Percentiles rank a stretch among this genome's conserved stretches.
Evolutionary conservation across 2,113 vertebrate genomes (phyloP).

Genomic region (Tragelaphus buxtoni): DNA sequence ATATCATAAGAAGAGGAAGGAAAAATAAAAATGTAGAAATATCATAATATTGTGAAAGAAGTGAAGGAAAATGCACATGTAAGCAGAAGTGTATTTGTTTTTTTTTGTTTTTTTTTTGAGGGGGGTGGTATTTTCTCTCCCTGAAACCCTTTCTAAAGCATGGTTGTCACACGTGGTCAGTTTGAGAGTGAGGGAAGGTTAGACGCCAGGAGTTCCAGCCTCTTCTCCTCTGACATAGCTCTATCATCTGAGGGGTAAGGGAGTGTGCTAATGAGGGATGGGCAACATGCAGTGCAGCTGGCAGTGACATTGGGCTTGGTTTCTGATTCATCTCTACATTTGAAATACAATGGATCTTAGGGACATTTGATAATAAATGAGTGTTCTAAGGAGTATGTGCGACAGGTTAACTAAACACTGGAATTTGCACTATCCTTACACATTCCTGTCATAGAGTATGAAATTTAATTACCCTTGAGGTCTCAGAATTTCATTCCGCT

Average conservation of each 20-base stretch:
- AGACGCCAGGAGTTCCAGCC: background rate
- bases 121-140: fast-evolving
- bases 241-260: background rate
- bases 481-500: background rate
- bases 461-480: background rate
- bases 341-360: background rate
- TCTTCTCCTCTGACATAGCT: background rate
- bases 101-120: too few species aligned
- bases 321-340: background rate
- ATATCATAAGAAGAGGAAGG: background rate
- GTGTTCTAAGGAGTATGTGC: background rate
- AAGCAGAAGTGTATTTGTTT: background rate
- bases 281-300: background rate
- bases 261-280: fast-evolving
- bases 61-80: background rate
- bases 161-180: background rate
- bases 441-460: background rate
- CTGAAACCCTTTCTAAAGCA: background rate
- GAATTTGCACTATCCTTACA: background rate
- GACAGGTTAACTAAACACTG: background rate
- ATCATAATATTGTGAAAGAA: background rate
- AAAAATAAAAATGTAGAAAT: background rate
- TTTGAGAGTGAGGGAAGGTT: background rate
- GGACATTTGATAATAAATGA: background rate
- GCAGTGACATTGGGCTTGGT: background rate